Conservation (phyloP, 1,140 invertebrate genomes). For the Lepidotrigona ventralis region DNA sequence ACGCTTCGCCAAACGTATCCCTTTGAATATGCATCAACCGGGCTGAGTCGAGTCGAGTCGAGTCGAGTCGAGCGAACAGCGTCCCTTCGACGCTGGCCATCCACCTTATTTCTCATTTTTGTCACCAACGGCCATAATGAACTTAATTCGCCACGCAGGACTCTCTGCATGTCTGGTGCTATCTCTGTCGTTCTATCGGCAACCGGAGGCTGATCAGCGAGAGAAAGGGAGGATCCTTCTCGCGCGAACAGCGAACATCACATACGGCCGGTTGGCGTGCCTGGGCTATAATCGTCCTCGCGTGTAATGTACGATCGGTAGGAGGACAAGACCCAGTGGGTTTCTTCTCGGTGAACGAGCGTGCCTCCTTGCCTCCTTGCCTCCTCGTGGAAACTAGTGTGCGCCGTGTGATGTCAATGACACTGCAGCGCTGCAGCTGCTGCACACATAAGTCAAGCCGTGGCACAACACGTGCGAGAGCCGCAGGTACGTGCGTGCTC, state of each 20-base stretch:
- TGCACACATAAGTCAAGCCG: constrained; percentile 72
- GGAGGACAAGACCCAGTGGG: constrained; percentile 66
- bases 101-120: constrained; percentile 46
- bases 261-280: constrained; percentile 62
- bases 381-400: constrained; percentile 67
- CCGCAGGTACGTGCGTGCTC: constrained; percentile 50
- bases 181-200: neutral
- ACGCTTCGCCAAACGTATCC: constrained; percentile 6
- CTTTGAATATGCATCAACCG: constrained; percentile 41
- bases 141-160: constrained; percentile 53
- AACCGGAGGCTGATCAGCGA: constrained; percentile 8
- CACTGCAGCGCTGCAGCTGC: constrained; percentile 73
- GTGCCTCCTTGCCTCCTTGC: constrained; percentile 27
- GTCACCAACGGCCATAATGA: constrained; percentile 42
- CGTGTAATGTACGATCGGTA: constrained; percentile 73
- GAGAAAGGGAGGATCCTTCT: constrained; percentile 48
- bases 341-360: constrained; percentile 63
- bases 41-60: neutral
- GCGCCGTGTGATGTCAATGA: constrained; percentile 76
- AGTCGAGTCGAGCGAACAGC: neutral
- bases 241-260: constrained; percentile 63
- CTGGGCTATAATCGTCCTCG: constrained; percentile 74
- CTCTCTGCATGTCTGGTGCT: neutral
- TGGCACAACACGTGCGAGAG: constrained; percentile 63
- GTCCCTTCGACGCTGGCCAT: neutral